Percentiles rank a stretch among this genome's conserved stretches.
phyloP scores from a whole-genome alignment of 2,113 vertebrate species.

The Limnothrissa miodon region DNA sequence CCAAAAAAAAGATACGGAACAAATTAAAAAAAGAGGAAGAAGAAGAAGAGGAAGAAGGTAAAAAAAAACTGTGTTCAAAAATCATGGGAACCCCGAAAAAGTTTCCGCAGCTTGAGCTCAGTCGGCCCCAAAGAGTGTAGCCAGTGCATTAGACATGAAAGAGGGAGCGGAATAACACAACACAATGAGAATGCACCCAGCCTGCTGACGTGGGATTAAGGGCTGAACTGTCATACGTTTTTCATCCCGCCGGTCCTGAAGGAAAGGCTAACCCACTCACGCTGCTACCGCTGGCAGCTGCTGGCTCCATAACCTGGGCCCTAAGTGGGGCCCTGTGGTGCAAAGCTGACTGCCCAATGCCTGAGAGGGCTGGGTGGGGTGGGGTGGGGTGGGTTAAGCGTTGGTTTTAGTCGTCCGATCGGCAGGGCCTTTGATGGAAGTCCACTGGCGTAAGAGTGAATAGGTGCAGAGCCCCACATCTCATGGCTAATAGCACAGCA shows the following conservation, averaged over 20 bases:
- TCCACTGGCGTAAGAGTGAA: constrained; percentile 25
- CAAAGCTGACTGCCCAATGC: neutral
- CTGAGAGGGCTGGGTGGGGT: too few relatives aligned
- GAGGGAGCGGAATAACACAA: constrained; percentile 17
- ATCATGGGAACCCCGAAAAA: constrained; percentile 22
- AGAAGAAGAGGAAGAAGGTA: neutral
- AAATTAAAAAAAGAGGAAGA: neutral
- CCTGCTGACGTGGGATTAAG: neutral
- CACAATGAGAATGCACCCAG: constrained; percentile 25
- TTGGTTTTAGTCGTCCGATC: neutral
- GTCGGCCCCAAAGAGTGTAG: neutral
- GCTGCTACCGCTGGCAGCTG: neutral
- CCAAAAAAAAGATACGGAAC: neutral
- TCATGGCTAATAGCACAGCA: constrained; percentile 43
- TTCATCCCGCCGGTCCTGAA: constrained; percentile 23
- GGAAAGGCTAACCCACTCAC: neutral
- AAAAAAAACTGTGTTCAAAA: constrained; percentile 3
- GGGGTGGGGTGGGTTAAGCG: too few relatives aligned
- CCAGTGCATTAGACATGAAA: constrained; percentile 27
- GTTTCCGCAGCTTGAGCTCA: constrained; percentile 17
- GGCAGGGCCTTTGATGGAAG: constrained; percentile 36
- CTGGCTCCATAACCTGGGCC: constrained; percentile 11
- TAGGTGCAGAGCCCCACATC: constrained; percentile 12
- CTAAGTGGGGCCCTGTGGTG: neutral
- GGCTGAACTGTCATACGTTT: neutral